Evolutionary conservation across 2,113 vertebrate species (phyloP), one percentile per base, ranked within the genome.

Genomic region (Corythoichthys haematopterus): DNA sequence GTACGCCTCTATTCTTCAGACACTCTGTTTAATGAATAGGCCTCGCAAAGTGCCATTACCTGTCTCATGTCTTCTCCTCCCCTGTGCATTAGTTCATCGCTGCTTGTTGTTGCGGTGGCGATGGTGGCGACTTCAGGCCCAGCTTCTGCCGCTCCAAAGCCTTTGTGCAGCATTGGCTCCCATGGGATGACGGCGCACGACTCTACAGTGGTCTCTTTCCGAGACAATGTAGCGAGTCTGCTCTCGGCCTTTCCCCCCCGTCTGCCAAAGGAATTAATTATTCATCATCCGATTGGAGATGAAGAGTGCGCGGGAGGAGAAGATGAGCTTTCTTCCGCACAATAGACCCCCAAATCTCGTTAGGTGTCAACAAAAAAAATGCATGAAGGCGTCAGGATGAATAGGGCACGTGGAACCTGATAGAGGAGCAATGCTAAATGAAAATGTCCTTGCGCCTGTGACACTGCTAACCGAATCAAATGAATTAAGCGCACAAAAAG

Each of bases 11-110:
- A 86, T 86, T 88, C 80, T 88, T 84, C 69, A 80, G 75, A 85
- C 79, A 85, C 81, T 87, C 83, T 67, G 69, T 84, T 85, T 86
- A 88, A 90, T 90, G 86, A 90, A 89, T 85, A 86, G 81, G 68
- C 71, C 65, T 79, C 53, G 7, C 84, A 75, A 75, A 82, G 81
- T 83, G 83, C 81, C 75, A 86, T 88, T 83, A 85, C 85, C 83
- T 84, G 82, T 79, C 78, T 84, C 70, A 70, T 78, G 75, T 66
- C 74, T 79, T 75, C 51, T 69, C 64, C 38, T 68, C 76, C 80
- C 77, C 51, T 58, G 76, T 63, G 74, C 64, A 77, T 83, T 79
- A 80, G 76, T 65, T 80, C 75, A 75, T 14, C 11, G 55, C 28
- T 11, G 33, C 77, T 79, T 35, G 53, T 55, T 33, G 68, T 65